A percentile compares a stretch with the other conserved stretches of the same genome.
phyloP scores from a whole-genome alignment of 1,140 invertebrate genomes.

The Drosophila malerkotliana region DNA sequence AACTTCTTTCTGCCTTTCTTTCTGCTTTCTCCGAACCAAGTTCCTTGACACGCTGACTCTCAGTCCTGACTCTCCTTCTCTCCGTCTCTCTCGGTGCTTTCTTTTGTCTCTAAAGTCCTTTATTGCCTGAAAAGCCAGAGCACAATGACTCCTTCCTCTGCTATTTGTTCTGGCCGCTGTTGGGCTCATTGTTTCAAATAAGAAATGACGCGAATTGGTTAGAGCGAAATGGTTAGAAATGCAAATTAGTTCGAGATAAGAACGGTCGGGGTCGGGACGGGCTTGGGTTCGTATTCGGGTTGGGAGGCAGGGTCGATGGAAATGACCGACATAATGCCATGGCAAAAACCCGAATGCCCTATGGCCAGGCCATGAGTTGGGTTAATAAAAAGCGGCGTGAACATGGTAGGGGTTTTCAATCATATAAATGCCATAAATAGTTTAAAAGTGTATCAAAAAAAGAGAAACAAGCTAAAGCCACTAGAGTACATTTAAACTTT shows the following conservation, averaged over 20 bases:
- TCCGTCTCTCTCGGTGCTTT: constrained; percentile 27
- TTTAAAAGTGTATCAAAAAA: too few relatives aligned
- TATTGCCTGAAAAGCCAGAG: constrained; percentile 62
- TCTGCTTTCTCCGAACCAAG: constrained; percentile 23
- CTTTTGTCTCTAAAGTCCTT: constrained; percentile 64
- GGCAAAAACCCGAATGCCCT: constrained; percentile 67
- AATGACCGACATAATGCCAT: constrained; percentile 38
- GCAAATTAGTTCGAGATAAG: constrained; percentile 72
- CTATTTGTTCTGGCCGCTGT: constrained; percentile 62
- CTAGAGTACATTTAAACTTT: too few relatives aligned
- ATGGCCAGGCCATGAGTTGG: constrained; percentile 18
- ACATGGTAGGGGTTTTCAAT: constrained; percentile 11
- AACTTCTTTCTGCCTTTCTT: constrained; percentile 70
- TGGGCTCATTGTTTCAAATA: constrained; percentile 80
- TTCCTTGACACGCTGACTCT: constrained; percentile 46
- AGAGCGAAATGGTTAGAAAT: constrained; percentile 78
- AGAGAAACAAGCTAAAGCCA: neutral
- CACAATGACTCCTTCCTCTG: constrained; percentile 67
- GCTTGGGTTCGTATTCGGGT: constrained; percentile 6
- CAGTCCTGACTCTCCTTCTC: neutral
- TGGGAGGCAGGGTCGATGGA: constrained; percentile 15
- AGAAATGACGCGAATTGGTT: constrained; percentile 80
- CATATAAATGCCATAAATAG: neutral
- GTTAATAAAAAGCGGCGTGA: neutral
- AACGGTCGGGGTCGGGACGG: constrained; percentile 31